phyloP scores from a whole-genome alignment of 2,797 vertebrate genomes.

The Darevskia mixta region DNA sequence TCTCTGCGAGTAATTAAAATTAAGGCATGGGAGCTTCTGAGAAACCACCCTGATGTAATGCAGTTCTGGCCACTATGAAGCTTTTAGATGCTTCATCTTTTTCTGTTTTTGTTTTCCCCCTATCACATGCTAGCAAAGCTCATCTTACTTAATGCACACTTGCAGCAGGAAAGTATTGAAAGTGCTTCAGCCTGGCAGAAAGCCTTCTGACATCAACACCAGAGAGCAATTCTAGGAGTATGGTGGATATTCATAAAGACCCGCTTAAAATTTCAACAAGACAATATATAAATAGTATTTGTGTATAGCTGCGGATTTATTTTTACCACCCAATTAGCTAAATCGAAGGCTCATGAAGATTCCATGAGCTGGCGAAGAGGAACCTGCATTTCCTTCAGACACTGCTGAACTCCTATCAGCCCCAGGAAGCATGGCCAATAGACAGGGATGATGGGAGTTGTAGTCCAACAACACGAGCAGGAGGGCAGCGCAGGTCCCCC shows the following conservation, averaged over 20 bases:
- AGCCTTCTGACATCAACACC: slow-evolving; percentile 42
- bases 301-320: rapidly evolving
- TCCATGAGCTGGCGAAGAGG: neutral
- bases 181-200: slow-evolving; percentile 44
- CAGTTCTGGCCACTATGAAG: slow-evolving; percentile 56
- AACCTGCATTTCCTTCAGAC: too few species aligned
- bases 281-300: neutral
- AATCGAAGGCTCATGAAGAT: neutral
- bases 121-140: slow-evolving; percentile 54
- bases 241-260: neutral
- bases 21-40: slow-evolving; percentile 39
- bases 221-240: slow-evolving; percentile 33
- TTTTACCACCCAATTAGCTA: neutral
- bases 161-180: slow-evolving; percentile 49
- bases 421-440: too few species aligned
- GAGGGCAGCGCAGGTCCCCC: too few species aligned
- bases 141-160: slow-evolving; percentile 54
- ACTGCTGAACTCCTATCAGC: too few species aligned
- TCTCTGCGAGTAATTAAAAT: slow-evolving; percentile 56
- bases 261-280: neutral
- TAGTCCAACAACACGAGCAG: too few species aligned
- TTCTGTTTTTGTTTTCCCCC: slow-evolving; percentile 26
- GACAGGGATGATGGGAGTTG: too few species aligned
- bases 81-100: slow-evolving; percentile 55
- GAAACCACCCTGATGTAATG: slow-evolving; percentile 58